Evolutionary conservation across 1,140 invertebrate species (phyloP).

Genomic region (Nebria ingens): DNA sequence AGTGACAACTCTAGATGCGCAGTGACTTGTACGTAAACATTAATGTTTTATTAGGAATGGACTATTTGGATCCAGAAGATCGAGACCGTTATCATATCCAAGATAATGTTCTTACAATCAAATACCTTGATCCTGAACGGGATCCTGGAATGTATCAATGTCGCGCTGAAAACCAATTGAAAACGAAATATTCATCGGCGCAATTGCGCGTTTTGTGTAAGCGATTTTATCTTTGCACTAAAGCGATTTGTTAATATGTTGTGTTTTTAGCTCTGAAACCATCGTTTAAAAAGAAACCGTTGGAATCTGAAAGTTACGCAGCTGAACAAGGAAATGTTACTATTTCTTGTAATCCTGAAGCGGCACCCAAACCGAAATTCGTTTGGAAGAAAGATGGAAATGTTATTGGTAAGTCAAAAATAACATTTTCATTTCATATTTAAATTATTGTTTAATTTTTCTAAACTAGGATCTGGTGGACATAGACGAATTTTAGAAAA

Average conservation of each 20-base stretch:
- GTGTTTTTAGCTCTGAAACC: slow-evolving; percentile 62
- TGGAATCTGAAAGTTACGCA: slow-evolving; percentile 81
- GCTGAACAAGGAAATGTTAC: slow-evolving; percentile 86
- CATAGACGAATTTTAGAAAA: slow-evolving; percentile 67
- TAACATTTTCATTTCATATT: not conserved
- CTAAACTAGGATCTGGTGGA: slow-evolving; percentile 46
- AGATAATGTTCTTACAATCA: slow-evolving; percentile 81
- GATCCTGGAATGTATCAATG: slow-evolving; percentile 97
- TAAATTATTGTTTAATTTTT: slow-evolving; percentile 12
- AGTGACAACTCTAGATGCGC: slow-evolving; percentile 16
- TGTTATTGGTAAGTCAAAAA: slow-evolving; percentile 47
- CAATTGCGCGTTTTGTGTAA: slow-evolving; percentile 76
- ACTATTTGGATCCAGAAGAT: slow-evolving; percentile 54
- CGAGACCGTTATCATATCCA: slow-evolving; percentile 66
- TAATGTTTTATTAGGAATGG: slow-evolving; percentile 31
- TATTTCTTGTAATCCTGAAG: slow-evolving; percentile 86
- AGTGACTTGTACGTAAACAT: slow-evolving; percentile 5
- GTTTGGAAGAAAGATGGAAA: slow-evolving; percentile 87
- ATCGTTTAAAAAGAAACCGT: slow-evolving; percentile 79
- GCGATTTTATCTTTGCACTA: slow-evolving; percentile 18
- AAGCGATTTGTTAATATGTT: slow-evolving; percentile 11
- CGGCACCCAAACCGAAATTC: slow-evolving; percentile 80
- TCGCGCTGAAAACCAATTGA: slow-evolving; percentile 78
- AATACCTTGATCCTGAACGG: slow-evolving; percentile 57
- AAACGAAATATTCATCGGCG: slow-evolving; percentile 75